Conservation (phyloP, 92 coral and sea anemone genomes). For the Nematostella vectensis region DNA sequence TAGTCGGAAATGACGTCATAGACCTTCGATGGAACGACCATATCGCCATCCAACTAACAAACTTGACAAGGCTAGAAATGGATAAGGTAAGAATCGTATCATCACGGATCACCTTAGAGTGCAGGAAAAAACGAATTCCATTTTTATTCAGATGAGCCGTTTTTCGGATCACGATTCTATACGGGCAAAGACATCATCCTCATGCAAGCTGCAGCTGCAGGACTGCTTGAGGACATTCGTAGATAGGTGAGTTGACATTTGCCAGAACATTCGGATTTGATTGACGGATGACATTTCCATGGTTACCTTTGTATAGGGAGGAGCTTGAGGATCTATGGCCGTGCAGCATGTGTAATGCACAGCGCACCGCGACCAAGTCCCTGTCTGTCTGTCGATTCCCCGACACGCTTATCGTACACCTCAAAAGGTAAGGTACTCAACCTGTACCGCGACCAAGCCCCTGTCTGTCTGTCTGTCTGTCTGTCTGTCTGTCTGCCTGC, state of each 20-base stretch:
- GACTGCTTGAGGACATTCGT: slow-evolving; percentile 42
- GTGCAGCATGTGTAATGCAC: slow-evolving; percentile 51
- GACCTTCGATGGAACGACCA: slow-evolving; percentile 55
- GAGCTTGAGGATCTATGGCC: slow-evolving; percentile 43
- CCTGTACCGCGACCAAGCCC: too few relatives aligned
- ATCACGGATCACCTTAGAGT: not conserved
- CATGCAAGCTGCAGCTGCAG: slow-evolving; percentile 40
- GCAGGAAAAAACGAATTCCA: not conserved
- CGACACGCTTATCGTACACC: slow-evolving; percentile 65
- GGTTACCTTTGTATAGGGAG: slow-evolving; percentile 58
- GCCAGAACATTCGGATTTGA: too few relatives aligned
- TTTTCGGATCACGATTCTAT: slow-evolving; percentile 47
- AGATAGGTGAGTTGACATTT: slow-evolving; percentile 19
- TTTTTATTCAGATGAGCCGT: slow-evolving; percentile 43
- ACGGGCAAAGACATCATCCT: slow-evolving; percentile 12
- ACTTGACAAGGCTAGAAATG: slow-evolving; percentile 38
- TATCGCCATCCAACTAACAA: slow-evolving; percentile 41
- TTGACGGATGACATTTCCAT: too few relatives aligned
- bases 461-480: too few relatives aligned
- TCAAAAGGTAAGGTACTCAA: slow-evolving; percentile 37
- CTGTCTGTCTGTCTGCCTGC: too few relatives aligned
- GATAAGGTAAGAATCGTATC: slow-evolving; percentile 43
- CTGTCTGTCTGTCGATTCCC: slow-evolving; percentile 50
- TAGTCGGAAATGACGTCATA: slow-evolving; percentile 27
- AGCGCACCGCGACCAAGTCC: slow-evolving; percentile 46